A percentile compares a stretch with the other conserved stretches of the same genome.
phyloP scores from a whole-genome alignment of 2,888 invertebrate genomes.

The Cheilosia scutellata region DNA sequence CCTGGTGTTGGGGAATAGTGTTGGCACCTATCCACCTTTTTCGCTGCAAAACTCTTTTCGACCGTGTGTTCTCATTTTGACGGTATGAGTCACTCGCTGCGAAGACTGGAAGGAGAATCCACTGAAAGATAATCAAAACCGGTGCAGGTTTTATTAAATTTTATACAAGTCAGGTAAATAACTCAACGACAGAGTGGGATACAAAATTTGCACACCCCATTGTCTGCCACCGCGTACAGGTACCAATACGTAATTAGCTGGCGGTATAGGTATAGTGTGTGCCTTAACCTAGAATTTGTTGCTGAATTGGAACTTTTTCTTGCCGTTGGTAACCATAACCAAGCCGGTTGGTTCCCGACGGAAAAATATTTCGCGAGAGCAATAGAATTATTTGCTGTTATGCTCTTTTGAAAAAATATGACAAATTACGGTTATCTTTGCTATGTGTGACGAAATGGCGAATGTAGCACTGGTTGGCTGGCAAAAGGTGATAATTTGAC shows the following conservation, averaged over 20 bases:
- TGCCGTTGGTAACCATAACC: neutral
- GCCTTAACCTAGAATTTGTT: slow-evolving; percentile 59
- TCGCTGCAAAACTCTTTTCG: slow-evolving; percentile 13
- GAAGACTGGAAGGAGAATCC: neutral
- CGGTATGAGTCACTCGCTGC: slow-evolving; percentile 38
- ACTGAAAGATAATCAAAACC: slow-evolving; percentile 25
- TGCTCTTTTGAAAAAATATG: slow-evolving; percentile 26
- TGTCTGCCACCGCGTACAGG: slow-evolving; percentile 15
- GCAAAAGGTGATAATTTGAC: slow-evolving; percentile 41
- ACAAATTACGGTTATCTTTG: slow-evolving; percentile 40
- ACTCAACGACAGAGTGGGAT: slow-evolving; percentile 19
- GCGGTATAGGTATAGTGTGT: slow-evolving; percentile 8
- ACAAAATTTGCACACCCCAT: slow-evolving; percentile 23
- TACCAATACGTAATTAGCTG: slow-evolving; percentile 34
- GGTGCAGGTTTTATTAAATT: slow-evolving; percentile 55
- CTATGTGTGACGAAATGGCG: slow-evolving; percentile 18
- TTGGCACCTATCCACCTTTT: slow-evolving; percentile 10
- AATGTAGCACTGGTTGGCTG: neutral
- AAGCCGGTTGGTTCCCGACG: slow-evolving; percentile 27
- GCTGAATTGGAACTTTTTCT: slow-evolving; percentile 33
- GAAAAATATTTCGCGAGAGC: slow-evolving; percentile 46
- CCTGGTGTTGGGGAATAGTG: slow-evolving; percentile 14
- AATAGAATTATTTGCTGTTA: slow-evolving; percentile 35
- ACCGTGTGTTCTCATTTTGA: slow-evolving; percentile 37
- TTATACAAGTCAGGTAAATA: slow-evolving; percentile 47